Conservation (phyloP, 2,797 vertebrate species). For the Fundulus diaphanus region DNA sequence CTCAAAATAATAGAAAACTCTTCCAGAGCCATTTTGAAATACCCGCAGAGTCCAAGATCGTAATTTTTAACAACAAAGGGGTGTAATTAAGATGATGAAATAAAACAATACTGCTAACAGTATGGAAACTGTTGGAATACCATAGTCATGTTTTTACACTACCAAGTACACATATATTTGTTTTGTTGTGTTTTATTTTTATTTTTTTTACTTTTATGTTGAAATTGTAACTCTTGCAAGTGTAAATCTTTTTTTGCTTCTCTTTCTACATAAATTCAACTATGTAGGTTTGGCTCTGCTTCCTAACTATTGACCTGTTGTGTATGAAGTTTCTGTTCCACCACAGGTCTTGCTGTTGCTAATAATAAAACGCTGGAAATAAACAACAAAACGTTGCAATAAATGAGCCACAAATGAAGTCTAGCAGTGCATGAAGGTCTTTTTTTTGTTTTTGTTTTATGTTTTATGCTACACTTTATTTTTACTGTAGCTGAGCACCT, state of each 20-base stretch:
- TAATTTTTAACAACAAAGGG: neutral
- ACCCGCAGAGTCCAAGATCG: neutral
- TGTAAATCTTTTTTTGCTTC: neutral
- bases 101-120: too few relatives aligned
- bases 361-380: neutral
- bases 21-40: neutral
- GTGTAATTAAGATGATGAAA: neutral
- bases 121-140: neutral
- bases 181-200: too few relatives aligned
- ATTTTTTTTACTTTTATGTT: too few relatives aligned
- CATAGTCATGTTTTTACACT: neutral
- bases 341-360: too few relatives aligned
- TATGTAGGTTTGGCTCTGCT: too few relatives aligned
- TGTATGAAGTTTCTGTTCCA: neutral
- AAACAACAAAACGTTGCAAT: neutral
- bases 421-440: neutral
- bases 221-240: too few relatives aligned
- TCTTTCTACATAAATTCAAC: neutral
- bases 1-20: too few relatives aligned
- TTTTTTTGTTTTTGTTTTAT: neutral
- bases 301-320: neutral
- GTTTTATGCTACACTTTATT: neutral
- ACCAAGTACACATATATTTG: too few relatives aligned
- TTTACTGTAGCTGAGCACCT: neutral
- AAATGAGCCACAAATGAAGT: neutral